These are phyloP conservation scores for Pagrus major DNA, from an alignment of 2,113 vertebrate genomes.

Conservation along the genomic window DNA sequence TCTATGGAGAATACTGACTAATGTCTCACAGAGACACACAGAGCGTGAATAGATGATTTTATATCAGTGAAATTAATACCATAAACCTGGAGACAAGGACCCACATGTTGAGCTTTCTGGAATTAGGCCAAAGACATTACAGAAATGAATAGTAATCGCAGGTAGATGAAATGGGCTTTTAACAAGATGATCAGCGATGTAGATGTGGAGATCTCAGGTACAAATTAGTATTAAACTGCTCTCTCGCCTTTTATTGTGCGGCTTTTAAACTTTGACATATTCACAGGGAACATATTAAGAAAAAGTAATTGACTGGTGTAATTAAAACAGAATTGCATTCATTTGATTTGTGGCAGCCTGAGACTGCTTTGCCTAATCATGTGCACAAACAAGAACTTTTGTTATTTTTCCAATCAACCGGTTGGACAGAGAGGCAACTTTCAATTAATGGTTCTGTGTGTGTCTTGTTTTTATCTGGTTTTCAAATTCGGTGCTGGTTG, in stretches of 20 bases:
- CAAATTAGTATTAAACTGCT: constrained; percentile 33
- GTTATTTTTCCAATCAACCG: neutral
- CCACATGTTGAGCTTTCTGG: constrained; percentile 17
- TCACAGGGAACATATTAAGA: neutral
- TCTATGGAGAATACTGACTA: neutral
- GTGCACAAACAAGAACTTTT: neutral
- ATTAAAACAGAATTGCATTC: constrained; percentile 16
- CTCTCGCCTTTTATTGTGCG: constrained; percentile 11
- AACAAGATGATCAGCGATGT: constrained; percentile 20
- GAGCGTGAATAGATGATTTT: neutral
- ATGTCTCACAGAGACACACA: constrained; percentile 1
- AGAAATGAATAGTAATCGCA: constrained; percentile 27
- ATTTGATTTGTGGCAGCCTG: neutral
- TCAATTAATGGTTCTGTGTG: neutral
- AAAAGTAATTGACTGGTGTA: constrained; percentile 9
- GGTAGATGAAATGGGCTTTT: constrained; percentile 30
- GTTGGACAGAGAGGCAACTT: neutral
- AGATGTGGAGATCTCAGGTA: constrained; percentile 25
- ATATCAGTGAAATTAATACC: neutral
- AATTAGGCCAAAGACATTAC: constrained; percentile 16
- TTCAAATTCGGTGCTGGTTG: neutral
- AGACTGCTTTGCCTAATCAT: neutral
- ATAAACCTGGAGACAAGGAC: neutral
- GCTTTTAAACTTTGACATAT: constrained; percentile 40
- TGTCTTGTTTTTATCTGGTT: neutral